Evolutionary conservation across 1,140 invertebrate species (phyloP).

Genomic region (Bacillus rossius): DNA sequence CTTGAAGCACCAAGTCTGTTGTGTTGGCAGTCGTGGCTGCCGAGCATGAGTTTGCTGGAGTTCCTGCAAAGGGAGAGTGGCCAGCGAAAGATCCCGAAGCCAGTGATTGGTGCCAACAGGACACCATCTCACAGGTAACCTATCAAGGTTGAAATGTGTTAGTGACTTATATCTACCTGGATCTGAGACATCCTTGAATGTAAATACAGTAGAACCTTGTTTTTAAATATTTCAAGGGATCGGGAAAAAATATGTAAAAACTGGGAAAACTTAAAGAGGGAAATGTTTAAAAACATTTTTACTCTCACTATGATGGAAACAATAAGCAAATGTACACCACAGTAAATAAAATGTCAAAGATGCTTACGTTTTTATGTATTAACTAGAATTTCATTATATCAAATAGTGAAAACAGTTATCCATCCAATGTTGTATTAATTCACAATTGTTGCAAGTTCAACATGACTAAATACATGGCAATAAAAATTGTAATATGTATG

Average conservation of each 20-base stretch:
- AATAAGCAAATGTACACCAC: too few species aligned
- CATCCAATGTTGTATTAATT: not conserved
- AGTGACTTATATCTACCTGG: not conserved
- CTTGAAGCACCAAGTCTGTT: too few species aligned
- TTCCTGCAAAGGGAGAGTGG: constrained; percentile 71
- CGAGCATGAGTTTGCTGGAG: constrained; percentile 76
- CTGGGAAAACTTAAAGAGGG: too few species aligned
- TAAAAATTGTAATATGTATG: too few species aligned
- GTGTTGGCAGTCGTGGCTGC: constrained; percentile 66
- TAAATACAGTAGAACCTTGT: too few species aligned
- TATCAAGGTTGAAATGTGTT: not conserved
- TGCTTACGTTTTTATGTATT: too few species aligned
- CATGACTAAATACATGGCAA: too few species aligned
- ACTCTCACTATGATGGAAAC: too few species aligned
- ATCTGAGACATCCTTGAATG: not conserved
- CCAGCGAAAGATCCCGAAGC: constrained; percentile 60
- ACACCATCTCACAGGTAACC: constrained; percentile 5
- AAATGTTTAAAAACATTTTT: too few species aligned
- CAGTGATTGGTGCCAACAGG: constrained; percentile 9
- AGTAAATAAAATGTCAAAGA: too few species aligned
- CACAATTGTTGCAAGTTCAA: not conserved
- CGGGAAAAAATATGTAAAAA: too few species aligned
- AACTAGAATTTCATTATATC: not conserved
- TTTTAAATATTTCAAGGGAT: too few species aligned
- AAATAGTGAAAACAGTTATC: not conserved